These are phyloP conservation scores for Hoplostethus mediterraneus DNA, from an alignment of 2,797 vertebrate genomes.

Conservation along the genomic window DNA sequence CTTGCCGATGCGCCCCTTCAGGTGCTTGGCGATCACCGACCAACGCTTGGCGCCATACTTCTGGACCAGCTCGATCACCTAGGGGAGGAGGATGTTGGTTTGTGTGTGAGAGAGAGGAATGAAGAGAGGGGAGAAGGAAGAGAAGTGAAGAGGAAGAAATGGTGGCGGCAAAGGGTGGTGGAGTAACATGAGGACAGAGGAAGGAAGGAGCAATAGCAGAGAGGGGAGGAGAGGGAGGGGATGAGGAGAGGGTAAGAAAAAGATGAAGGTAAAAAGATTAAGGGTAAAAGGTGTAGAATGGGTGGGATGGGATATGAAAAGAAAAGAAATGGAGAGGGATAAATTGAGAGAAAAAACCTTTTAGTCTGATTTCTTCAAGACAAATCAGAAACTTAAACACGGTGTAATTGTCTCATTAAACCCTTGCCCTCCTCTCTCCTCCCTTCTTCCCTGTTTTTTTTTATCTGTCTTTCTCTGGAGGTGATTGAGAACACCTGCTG, in stretches of 20 bases:
- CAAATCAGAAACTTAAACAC: constrained; percentile 9
- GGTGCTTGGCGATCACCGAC: constrained; percentile 99
- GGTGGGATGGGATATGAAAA: constrained; percentile 4
- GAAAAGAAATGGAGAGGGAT: not conserved
- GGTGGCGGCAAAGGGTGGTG: constrained; percentile 50
- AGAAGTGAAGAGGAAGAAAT: constrained; percentile 55
- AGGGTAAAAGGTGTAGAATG: constrained; percentile 21
- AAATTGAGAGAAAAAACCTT: constrained; percentile 30
- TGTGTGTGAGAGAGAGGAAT: not conserved
- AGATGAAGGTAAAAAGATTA: constrained; percentile 31
- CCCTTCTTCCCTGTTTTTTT: constrained; percentile 26
- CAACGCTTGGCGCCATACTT: constrained; percentile 99
- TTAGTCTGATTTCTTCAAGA: constrained; percentile 5
- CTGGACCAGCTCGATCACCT: constrained; percentile 99
- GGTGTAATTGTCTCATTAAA: constrained; percentile 4
- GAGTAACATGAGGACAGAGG: constrained; percentile 70
- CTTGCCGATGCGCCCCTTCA: constrained; percentile 98
- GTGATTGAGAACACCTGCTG: constrained; percentile 76
- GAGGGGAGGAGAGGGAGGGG: constrained; percentile 74
- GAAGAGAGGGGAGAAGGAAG: constrained; percentile 31
- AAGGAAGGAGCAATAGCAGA: constrained; percentile 72
- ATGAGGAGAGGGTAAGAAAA: constrained; percentile 39
- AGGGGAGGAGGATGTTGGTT: constrained; percentile 55
- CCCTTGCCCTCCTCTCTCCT: constrained; percentile 3
- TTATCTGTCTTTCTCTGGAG: constrained; percentile 44